Percentiles rank a stretch among this genome's conserved stretches.
Evolutionary conservation across 2,888 invertebrate species (phyloP).

Genomic region (Acleris emargana): DNA sequence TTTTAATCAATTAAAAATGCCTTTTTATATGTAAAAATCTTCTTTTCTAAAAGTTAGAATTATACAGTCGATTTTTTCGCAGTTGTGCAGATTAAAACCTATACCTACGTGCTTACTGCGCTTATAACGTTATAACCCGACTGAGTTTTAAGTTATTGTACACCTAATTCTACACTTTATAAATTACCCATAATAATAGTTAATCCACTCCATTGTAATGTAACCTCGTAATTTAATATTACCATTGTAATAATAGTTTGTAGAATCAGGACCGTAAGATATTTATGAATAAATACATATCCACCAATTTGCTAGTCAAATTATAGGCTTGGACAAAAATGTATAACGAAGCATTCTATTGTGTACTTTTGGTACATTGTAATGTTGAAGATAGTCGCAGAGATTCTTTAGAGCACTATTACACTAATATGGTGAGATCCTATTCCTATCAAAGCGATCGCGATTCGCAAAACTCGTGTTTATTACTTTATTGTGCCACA

Average conservation of each 20-base stretch:
- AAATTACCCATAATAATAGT: constrained; percentile 38
- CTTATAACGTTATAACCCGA: constrained; percentile 66
- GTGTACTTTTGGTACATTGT: no score
- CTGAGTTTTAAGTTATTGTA: constrained; percentile 69
- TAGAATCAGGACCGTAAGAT: constrained; percentile 53
- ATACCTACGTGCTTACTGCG: constrained; percentile 44
- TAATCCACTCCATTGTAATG: constrained; percentile 41
- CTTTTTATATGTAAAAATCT: background rate
- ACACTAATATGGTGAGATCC: no score
- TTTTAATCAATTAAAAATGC: constrained; percentile 35
- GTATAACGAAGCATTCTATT: background rate
- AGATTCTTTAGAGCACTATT: no score
- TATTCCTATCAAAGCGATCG: no score
- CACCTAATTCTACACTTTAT: constrained; percentile 58
- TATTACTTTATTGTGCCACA: no score
- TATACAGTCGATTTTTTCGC: constrained; percentile 25
- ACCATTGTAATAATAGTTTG: constrained; percentile 53
- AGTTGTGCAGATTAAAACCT: constrained; percentile 37
- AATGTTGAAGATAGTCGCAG: no score
- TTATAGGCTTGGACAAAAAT: constrained; percentile 36
- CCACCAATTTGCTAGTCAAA: constrained; percentile 66
- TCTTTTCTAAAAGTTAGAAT: background rate
- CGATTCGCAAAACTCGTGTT: no score
- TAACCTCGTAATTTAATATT: constrained; percentile 48
- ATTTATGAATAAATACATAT: constrained; percentile 65